Conservation (phyloP, 2,797 vertebrate genomes). For the Pogoniulus pusillus region DNA sequence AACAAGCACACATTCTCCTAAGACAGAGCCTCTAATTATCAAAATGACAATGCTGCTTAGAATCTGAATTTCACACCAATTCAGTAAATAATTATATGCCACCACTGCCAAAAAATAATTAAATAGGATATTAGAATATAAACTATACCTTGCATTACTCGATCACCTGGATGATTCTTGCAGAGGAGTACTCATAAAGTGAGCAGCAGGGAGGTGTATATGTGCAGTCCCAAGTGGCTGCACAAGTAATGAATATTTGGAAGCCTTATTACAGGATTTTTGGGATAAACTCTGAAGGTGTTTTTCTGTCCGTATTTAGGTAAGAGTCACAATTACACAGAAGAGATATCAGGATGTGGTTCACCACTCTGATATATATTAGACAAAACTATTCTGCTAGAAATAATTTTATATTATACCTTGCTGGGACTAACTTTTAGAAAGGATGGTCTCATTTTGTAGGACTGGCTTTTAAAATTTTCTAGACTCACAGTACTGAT, state of each 20-base stretch:
- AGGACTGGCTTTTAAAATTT: background rate
- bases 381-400: background rate
- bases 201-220: background rate
- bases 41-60: slow-evolving; percentile 44
- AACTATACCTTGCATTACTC: background rate
- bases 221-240: background rate
- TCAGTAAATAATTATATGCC: slow-evolving; percentile 29
- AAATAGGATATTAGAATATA: background rate
- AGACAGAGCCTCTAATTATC: slow-evolving; percentile 58
- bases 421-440: background rate
- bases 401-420: background rate
- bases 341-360: background rate
- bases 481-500: background rate
- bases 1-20: slow-evolving; percentile 47
- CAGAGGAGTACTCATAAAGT: background rate
- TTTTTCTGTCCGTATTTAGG: background rate
- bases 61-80: slow-evolving; percentile 39
- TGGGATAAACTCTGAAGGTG: background rate
- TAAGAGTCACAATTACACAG: background rate
- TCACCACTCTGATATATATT: background rate
- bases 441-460: background rate
- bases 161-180: background rate
- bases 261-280: background rate
- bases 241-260: background rate
- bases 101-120: background rate